These are phyloP conservation scores for Mallotus villosus DNA, from an alignment of 2,797 vertebrate genomes.

Conservation along the genomic window DNA sequence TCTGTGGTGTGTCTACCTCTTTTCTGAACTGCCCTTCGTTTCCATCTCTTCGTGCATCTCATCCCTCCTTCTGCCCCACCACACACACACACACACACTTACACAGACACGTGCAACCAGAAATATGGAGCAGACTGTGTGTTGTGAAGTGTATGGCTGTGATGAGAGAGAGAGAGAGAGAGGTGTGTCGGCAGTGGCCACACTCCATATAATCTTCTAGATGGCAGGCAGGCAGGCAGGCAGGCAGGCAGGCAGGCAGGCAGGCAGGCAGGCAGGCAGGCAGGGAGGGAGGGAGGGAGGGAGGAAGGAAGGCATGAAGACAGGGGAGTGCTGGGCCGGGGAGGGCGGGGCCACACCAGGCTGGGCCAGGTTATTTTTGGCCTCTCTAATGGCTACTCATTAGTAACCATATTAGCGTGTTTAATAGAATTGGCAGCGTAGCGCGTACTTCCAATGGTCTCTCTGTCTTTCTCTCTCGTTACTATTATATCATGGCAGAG, in stretches of 20 bases:
- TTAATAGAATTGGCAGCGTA: too few relatives aligned
- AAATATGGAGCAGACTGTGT: too few relatives aligned
- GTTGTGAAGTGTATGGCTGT: too few relatives aligned
- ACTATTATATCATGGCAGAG: neutral
- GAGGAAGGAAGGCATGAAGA: neutral
- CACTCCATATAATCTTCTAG: constrained; percentile 50
- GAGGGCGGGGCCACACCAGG: constrained; percentile 32
- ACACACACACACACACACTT: neutral
- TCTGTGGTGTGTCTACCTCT: constrained; percentile 11
- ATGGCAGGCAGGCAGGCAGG: neutral
- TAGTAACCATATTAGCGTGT: constrained; percentile 48
- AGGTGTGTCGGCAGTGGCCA: constrained; percentile 9
- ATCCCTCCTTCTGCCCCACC: constrained; percentile 1
- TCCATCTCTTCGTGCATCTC: constrained; percentile 17
- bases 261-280: constrained; percentile 2
- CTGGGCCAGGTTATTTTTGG: constrained; percentile 53
- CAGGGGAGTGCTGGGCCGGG: neutral
- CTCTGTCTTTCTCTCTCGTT: neutral
- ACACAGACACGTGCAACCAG: neutral
- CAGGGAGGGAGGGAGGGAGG: too few relatives aligned
- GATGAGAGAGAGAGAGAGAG: too few relatives aligned
- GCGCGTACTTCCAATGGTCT: neutral
- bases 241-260: too few relatives aligned
- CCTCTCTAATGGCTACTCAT: constrained; percentile 52
- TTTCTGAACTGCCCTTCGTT: constrained; percentile 15